phyloP scores from a whole-genome alignment of 2,797 vertebrate species.

The Lutjanus campechanus region DNA sequence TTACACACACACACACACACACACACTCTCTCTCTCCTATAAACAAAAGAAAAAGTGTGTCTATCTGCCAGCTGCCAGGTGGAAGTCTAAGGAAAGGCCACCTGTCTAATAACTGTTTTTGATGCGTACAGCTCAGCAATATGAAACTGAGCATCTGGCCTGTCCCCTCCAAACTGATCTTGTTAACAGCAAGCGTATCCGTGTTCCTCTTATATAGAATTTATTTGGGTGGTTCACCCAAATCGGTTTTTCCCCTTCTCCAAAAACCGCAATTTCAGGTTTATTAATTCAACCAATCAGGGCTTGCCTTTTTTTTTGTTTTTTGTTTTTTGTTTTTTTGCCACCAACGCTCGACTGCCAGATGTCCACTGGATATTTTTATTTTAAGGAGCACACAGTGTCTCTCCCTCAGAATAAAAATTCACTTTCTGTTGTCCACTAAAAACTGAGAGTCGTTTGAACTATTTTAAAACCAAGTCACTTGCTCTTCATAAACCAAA shows the following conservation, averaged over 20 bases:
- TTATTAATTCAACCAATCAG: constrained; percentile 43
- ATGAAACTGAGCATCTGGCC: constrained; percentile 71
- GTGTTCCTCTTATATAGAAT: constrained; percentile 45
- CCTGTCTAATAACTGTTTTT: constrained; percentile 76
- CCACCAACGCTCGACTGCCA: constrained; percentile 14
- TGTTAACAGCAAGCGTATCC: constrained; percentile 58
- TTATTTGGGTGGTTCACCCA: constrained; percentile 34
- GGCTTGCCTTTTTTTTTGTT: neutral
- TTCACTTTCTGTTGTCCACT: neutral
- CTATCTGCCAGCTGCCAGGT: constrained; percentile 76
- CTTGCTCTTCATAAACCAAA: constrained; percentile 20
- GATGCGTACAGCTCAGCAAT: constrained; percentile 63
- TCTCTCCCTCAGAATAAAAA: neutral
- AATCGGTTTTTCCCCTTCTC: neutral
- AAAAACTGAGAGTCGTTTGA: neutral
- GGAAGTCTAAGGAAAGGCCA: constrained; percentile 74
- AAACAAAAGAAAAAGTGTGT: constrained; percentile 59
- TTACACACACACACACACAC: constrained; percentile 31
- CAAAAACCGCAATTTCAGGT: constrained; percentile 17
- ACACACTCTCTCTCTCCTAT: constrained; percentile 17
- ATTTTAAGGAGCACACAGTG: neutral
- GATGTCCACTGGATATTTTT: constrained; percentile 31
- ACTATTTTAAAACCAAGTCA: constrained; percentile 18
- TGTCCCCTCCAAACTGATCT: constrained; percentile 59
- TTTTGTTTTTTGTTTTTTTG: neutral